Conservation (phyloP, 2,797 vertebrate species). For the Columba guinea region DNA sequence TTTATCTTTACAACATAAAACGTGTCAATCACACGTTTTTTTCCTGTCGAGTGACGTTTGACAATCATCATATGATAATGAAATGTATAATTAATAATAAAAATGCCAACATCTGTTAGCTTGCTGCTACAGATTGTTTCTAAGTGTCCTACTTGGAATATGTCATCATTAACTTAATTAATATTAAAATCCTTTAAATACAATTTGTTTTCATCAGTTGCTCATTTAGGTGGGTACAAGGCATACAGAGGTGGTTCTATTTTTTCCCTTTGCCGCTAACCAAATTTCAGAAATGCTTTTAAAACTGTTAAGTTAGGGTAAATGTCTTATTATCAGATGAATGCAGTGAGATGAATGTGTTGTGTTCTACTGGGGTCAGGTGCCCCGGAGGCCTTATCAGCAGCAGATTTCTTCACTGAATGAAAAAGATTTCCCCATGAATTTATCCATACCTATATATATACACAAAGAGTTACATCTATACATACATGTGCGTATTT, state of each 20-base stretch:
- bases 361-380: not conserved
- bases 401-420: conserved; percentile 67
- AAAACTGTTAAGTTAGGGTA: conserved; percentile 41
- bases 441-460: not conserved
- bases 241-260: conserved; percentile 56
- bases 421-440: conserved; percentile 23
- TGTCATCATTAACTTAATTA: conserved; percentile 82
- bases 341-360: not conserved
- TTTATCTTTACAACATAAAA: conserved; percentile 59
- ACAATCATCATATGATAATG: conserved; percentile 84
- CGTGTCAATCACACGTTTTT: conserved; percentile 73
- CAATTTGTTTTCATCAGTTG: conserved; percentile 81
- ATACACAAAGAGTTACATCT: not conserved
- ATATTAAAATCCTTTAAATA: conserved; percentile 82
- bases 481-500: not conserved
- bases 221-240: conserved; percentile 71
- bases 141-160: conserved; percentile 77
- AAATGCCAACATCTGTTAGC: conserved; percentile 86
- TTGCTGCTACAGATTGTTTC: conserved; percentile 78
- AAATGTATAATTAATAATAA: conserved; percentile 86
- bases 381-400: conserved; percentile 50
- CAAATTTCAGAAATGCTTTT: conserved; percentile 63
- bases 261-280: conserved; percentile 57
- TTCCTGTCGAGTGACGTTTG: conserved; percentile 79
- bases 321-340: conserved; percentile 43